These are phyloP conservation scores for Menura novaehollandiae DNA, from an alignment of 2,113 vertebrate genomes.

Conservation along the genomic window DNA sequence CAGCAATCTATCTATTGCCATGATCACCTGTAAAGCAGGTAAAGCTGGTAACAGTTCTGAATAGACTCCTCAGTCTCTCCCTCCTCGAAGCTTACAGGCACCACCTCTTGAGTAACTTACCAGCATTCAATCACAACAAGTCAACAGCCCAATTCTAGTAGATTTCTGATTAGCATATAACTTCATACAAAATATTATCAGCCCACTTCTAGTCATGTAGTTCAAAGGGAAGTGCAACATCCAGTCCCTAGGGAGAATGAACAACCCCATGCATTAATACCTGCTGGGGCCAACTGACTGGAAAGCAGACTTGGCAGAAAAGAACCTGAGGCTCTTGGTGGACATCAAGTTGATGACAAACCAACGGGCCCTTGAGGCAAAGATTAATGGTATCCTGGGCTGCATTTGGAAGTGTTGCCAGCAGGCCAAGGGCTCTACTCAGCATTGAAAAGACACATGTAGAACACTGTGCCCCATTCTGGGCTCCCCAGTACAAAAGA, in stretches of 20 bases:
- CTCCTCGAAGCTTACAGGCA: neutral
- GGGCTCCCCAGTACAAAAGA: neutral
- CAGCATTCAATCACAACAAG: neutral
- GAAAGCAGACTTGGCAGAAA: neutral
- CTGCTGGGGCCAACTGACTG: neutral
- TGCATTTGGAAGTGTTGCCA: neutral
- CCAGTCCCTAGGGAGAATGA: neutral
- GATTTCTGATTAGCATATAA: neutral
- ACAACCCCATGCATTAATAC: neutral
- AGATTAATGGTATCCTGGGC: neutral
- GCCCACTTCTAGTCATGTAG: neutral
- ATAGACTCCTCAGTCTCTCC: neutral
- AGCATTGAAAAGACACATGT: neutral
- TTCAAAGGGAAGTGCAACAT: neutral
- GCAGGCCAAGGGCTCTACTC: neutral
- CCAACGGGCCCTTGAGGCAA: neutral
- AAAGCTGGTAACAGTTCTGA: neutral
- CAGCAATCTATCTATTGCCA: neutral
- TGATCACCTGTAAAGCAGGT: neutral
- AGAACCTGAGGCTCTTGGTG: neutral
- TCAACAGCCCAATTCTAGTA: neutral
- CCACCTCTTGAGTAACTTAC: neutral
- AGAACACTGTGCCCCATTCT: neutral
- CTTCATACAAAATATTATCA: neutral
- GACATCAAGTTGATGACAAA: neutral